Evolutionary conservation across 1,140 invertebrate species (phyloP), one percentile per base, ranked within the genome.

Genomic region (Heliconius hermathena): DNA sequence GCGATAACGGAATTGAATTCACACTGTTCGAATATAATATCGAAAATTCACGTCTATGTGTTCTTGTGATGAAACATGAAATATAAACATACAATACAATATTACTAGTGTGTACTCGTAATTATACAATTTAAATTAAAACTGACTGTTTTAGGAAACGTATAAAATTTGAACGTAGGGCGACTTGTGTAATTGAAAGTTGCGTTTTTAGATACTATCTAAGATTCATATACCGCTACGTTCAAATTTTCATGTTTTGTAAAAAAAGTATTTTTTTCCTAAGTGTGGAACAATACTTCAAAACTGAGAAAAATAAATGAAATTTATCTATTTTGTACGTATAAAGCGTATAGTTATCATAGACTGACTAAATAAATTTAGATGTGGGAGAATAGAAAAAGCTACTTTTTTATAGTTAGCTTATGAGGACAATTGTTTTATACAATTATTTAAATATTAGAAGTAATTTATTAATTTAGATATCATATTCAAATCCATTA

Each of bases 401-500:
- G 76, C 76, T 77, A 77, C 66, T 46, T n/a, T 72, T 72, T 76
- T 70, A 77, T 49, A 76, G 60, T 76, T 70, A 77, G 5, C 26
- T 77, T 41, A 77, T 60, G 75, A 60, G 66, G 70, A 77, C 38
- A 77, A 57, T 66, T 41, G 70, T 52, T 77, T 46, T 71, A 72
- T 77, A 77, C 76, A 77, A 77, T 38, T 77, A 77, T 13, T 13
- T n/a, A 60, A 22, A 78, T 75, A 77, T 71, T 72, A 81, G 54
- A 57, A 57, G 49, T 60, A 75, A 29, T 73, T 46, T 11, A 82
- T 78, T 74, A 78, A 78, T 82, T 80, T 80, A 82, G 54, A 71
- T 86, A 81, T 74, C 81, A 80, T 83, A 73, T 83, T 86, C 84
- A 86, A 86, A 86, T 86, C 84, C 84, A 80, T 86, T 79, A 86